A percentile compares a stretch with the other conserved stretches of the same genome.
Evolutionary conservation across 2,113 vertebrate species (phyloP).

Genomic region (Hydrolagus affinis): DNA sequence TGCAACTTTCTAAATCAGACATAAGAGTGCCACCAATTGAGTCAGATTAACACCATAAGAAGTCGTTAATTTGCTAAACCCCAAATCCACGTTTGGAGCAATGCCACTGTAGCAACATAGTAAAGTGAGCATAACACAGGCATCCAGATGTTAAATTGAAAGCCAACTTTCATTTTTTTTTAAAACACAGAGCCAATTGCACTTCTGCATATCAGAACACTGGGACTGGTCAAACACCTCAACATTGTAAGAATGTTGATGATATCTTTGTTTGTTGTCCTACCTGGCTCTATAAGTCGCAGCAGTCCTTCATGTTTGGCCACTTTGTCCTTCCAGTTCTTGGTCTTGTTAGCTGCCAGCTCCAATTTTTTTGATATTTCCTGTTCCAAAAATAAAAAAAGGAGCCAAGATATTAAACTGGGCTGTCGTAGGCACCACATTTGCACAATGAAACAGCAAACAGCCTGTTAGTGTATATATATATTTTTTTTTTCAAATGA

Average conservation of each 20-base stretch:
- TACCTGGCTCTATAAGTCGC: slow-evolving; percentile 88
- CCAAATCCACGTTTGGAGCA: no score
- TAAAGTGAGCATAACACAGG: no score
- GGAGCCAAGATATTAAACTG: not conserved
- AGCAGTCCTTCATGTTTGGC: slow-evolving; percentile 85
- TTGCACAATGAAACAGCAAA: no score
- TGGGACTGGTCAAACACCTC: not conserved
- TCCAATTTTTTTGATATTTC: slow-evolving; percentile 83
- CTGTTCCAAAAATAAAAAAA: slow-evolving; percentile 49
- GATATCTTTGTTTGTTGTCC: not conserved
- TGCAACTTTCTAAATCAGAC: no score
- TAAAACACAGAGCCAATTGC: not conserved
- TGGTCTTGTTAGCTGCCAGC: slow-evolving; percentile 76
- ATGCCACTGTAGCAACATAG: no score
- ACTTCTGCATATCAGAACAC: not conserved
- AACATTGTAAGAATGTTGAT: not conserved
- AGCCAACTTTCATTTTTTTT: not conserved
- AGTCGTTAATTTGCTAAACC: no score
- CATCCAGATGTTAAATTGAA: not conserved
- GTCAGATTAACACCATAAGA: no score
- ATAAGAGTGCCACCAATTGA: no score
- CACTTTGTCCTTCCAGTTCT: slow-evolving; percentile 93
- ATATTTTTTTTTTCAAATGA: no score
- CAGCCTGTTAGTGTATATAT: no score
- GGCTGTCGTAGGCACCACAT: not conserved